A percentile compares a stretch with the other conserved stretches of the same genome.
Conservation (phyloP, 2,113 vertebrate genomes). For the Amblyornis subalaris region DNA sequence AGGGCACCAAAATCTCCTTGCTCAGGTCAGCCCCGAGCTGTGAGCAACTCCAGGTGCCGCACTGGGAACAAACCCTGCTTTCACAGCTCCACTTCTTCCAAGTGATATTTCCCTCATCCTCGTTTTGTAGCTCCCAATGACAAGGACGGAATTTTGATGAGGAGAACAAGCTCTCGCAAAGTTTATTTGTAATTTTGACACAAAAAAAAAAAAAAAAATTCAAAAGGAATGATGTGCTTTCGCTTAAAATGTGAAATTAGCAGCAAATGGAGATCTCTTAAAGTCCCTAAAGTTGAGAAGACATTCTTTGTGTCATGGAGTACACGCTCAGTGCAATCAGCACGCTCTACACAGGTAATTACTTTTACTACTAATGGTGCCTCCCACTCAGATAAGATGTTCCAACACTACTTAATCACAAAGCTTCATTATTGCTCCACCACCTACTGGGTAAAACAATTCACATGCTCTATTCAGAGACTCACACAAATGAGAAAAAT, state of each 20-base stretch:
- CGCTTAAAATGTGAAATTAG: constrained; percentile 64
- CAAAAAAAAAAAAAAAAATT: neutral
- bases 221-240: constrained; percentile 45
- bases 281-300: constrained; percentile 59
- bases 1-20: neutral
- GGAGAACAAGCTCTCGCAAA: constrained; percentile 4
- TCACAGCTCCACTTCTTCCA: neutral
- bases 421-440: constrained; percentile 82
- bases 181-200: constrained; percentile 52
- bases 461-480: constrained; percentile 70
- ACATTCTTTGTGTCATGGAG: constrained; percentile 52
- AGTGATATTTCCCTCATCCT: neutral
- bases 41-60: neutral
- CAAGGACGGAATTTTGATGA: constrained; percentile 11
- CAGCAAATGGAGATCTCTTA: constrained; percentile 63
- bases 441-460: constrained; percentile 84
- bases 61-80: neutral
- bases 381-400: constrained; percentile 83
- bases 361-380: constrained; percentile 92
- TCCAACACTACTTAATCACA: constrained; percentile 86
- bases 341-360: constrained; percentile 81
- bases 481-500: constrained; percentile 78
- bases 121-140: neutral
- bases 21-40: neutral
- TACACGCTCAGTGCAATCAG: constrained; percentile 83